Evolutionary conservation across 2,888 invertebrate species (phyloP).

Genomic region (Podotricha telesiphe): DNA sequence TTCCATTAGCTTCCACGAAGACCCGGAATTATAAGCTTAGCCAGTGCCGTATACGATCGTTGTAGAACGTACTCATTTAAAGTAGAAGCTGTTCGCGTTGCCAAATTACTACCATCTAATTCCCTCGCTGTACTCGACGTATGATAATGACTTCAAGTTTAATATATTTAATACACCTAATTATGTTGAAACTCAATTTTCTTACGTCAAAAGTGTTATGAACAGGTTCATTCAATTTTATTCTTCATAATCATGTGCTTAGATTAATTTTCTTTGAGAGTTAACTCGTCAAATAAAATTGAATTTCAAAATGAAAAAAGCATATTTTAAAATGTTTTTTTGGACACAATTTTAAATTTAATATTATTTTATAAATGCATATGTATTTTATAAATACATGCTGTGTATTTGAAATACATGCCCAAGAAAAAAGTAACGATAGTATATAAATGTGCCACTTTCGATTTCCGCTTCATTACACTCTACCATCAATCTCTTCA

Average conservation of each 20-base stretch:
- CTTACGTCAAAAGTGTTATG: slow-evolving; percentile 18
- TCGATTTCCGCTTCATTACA: slow-evolving; percentile 11
- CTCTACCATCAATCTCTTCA: slow-evolving; percentile 14
- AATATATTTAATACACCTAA: slow-evolving; percentile 37
- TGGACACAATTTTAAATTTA: no score
- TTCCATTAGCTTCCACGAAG: slow-evolving; percentile 11
- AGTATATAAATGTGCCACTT: slow-evolving; percentile 6
- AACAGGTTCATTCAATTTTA: slow-evolving; percentile 14
- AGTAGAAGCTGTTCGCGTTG: slow-evolving; percentile 34
- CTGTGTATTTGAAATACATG: neutral
- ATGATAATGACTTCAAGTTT: slow-evolving; percentile 41
- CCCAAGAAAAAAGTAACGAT: neutral
- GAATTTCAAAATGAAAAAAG: neutral
- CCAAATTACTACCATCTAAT: slow-evolving; percentile 45
- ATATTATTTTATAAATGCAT: no score
- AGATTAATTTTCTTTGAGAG: slow-evolving; percentile 8
- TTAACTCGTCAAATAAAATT: neutral
- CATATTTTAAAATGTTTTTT: no score
- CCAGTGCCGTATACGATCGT: slow-evolving; percentile 13
- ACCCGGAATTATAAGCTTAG: slow-evolving; percentile 9
- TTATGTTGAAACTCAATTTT: slow-evolving; percentile 41
- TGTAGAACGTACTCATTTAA: slow-evolving; percentile 33
- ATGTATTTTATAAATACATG: neutral
- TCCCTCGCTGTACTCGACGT: slow-evolving; percentile 36
- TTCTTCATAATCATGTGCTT: slow-evolving; percentile 9